Evolutionary conservation across 2,888 invertebrate species (phyloP), one percentile per base, ranked within the genome.

Genomic region (Nesidiocoris tenuis): DNA sequence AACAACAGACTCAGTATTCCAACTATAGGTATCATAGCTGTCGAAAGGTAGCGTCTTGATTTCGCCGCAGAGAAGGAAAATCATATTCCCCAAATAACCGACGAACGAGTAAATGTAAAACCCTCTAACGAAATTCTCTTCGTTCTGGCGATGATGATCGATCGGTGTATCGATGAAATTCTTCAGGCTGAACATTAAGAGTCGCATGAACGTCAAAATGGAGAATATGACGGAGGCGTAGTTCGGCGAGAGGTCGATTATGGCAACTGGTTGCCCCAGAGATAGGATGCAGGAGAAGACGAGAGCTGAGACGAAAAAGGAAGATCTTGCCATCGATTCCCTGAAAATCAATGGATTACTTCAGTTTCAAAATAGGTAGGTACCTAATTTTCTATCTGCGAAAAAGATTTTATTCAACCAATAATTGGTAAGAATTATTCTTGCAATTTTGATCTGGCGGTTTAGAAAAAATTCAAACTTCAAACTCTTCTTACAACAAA

Each of bases 21-120:
- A 72, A 22, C 63, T 63, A 17, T 9, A 2, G 5, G 72, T 64
- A 54, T 64, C 72, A n/a, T 72, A 61, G 9, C 19, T 21, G 21
- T 72, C 72, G 21, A 72, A 72, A 21, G 25, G 63, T 63, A 39
- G 22, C 7, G 1, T 18, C 19, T 63, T 54, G 18, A 72, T 72
- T n/a, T 72, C 63, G 21, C 72, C 72, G 55, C 63, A 21, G 7
- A 72, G 16, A 22, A 72, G 61, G 23, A 72, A 72, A 25, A 63
- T 39, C 1, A 72, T 24, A 19, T 72, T 72, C 2, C 21, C 24
- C 2, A 63, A 63, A 19, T 61, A 72, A 3, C 61, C 61, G 2
- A 70, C 9, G 18, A 70, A 70, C 16, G 57, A 57, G 39, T 70
- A 70, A 5, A 56, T 57, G 59, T 70, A 70, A 57, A 70, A 59